These are phyloP conservation scores for Albula goreensis DNA, from an alignment of 2,113 vertebrate species.

Conservation along the genomic window DNA sequence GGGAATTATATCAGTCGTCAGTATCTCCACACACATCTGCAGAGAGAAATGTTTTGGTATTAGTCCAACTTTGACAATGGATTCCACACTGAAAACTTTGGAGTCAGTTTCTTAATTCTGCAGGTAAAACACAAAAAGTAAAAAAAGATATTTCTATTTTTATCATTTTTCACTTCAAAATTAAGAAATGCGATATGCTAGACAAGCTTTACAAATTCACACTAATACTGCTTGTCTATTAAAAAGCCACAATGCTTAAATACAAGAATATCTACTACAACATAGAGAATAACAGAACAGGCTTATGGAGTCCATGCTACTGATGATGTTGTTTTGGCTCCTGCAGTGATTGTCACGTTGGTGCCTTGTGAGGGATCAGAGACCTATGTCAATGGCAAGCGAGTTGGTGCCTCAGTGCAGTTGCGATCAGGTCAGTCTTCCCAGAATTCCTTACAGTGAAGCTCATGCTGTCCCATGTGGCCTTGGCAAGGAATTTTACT, in stretches of 20 bases:
- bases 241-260: no score
- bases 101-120: no score
- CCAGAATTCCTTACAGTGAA: not conserved
- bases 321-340: conserved; percentile 27
- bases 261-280: not conserved
- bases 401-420: conserved; percentile 85
- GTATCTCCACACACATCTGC: not conserved
- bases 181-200: no score
- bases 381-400: conserved; percentile 96
- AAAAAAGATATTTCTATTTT: no score
- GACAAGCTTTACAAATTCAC: no score
- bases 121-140: no score
- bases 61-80: no score
- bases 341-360: conserved; percentile 86
- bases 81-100: no score
- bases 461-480: not conserved
- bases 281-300: not conserved
- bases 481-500: not conserved
- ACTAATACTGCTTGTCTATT: no score
- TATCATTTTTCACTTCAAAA: no score
- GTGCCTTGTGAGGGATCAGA: conserved; percentile 93
- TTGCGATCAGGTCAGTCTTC: conserved; percentile 84
- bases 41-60: not conserved
- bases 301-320: not conserved
- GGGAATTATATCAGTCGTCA: not conserved